Evolutionary conservation across 2,888 invertebrate genomes (phyloP).

Genomic region (Sarcophaga carnaria): DNA sequence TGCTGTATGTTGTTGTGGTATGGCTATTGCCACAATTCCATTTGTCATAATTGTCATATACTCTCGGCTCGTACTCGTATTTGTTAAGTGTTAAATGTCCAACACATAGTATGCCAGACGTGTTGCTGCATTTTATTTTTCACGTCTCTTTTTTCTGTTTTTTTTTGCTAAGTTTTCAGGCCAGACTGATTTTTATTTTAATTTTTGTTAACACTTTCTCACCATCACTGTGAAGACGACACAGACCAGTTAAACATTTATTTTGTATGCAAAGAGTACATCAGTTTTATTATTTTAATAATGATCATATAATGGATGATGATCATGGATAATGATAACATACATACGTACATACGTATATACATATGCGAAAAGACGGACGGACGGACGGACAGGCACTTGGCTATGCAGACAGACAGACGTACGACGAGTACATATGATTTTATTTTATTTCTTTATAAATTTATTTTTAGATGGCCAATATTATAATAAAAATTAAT

Average conservation of each 20-base stretch:
- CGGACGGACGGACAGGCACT: neutral
- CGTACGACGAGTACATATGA: neutral
- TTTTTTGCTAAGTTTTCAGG: constrained; percentile 48
- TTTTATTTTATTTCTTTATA: neutral
- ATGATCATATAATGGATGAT: constrained; percentile 37
- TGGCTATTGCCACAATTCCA: constrained; percentile 57
- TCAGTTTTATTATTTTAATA: constrained; percentile 57
- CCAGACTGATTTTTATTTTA: constrained; percentile 42
- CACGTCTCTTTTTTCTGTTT: neutral
- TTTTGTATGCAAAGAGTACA: constrained; percentile 65
- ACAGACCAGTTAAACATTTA: neutral
- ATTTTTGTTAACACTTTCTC: constrained; percentile 53
- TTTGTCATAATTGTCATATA: constrained; percentile 67
- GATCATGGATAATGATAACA: constrained; percentile 7
- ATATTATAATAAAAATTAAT: constrained; percentile 43
- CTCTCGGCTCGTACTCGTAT: constrained; percentile 56
- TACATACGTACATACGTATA: too few relatives aligned
- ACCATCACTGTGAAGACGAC: constrained; percentile 8
- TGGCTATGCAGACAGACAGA: neutral
- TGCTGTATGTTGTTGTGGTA: neutral
- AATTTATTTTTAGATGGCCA: constrained; percentile 39
- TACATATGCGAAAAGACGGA: too few relatives aligned
- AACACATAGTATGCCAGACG: constrained; percentile 60
- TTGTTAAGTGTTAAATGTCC: constrained; percentile 68
- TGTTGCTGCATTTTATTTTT: constrained; percentile 5